Conservation (phyloP, 2,113 vertebrate species). For the Cebus imitator region DNA sequence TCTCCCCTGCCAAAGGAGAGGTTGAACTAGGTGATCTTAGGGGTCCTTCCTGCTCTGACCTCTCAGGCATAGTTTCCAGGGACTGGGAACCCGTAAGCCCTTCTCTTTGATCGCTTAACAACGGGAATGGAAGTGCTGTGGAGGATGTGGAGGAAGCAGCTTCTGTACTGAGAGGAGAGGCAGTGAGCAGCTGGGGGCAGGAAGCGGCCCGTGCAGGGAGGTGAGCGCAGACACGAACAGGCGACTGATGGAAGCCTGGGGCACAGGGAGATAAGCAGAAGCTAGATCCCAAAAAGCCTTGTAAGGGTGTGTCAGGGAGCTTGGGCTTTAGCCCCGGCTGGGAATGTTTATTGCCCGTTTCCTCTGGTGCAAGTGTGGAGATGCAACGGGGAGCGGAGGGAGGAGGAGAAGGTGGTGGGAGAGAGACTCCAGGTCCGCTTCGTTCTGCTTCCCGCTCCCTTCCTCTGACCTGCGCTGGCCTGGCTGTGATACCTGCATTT, state of each 20-base stretch:
- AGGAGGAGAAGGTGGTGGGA: neutral
- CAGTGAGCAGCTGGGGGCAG: neutral
- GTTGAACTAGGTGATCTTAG: neutral
- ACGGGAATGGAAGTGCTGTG: neutral
- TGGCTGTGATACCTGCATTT: neutral
- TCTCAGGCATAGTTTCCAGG: neutral
- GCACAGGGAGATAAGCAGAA: neutral
- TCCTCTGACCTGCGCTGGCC: neutral
- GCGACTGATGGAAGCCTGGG: accelerated
- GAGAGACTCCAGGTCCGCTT: neutral
- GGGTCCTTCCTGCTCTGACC: neutral
- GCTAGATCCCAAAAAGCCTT: neutral
- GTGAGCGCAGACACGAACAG: accelerated
- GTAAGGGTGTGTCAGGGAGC: neutral
- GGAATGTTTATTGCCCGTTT: neutral
- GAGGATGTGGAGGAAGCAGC: neutral
- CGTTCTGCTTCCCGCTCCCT: no score
- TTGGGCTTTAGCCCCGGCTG: neutral
- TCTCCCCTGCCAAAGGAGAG: neutral
- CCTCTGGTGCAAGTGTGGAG: neutral
- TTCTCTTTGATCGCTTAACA: neutral
- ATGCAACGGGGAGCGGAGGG: neutral
- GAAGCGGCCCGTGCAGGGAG: neutral
- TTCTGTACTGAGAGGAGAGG: neutral
- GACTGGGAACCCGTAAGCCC: neutral